Evolutionary conservation across 2,113 vertebrate genomes (phyloP).

Genomic region (Leucoraja erinaceus): DNA sequence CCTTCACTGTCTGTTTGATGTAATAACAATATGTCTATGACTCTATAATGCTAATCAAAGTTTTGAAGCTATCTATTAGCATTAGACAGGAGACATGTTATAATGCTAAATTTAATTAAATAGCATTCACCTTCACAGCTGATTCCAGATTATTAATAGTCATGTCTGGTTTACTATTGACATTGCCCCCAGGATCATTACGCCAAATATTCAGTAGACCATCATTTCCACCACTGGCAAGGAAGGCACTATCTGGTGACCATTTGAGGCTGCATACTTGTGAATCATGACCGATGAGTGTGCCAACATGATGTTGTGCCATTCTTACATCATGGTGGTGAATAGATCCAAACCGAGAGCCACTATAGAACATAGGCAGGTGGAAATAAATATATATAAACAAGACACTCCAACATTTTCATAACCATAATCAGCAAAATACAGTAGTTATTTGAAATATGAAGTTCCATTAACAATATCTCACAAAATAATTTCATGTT

Average conservation of each 20-base stretch:
- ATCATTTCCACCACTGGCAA: slow-evolving; percentile 61
- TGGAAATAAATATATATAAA: not conserved
- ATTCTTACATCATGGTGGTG: slow-evolving; percentile 56
- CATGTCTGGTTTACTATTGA: not conserved
- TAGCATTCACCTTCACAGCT: slow-evolving; percentile 61
- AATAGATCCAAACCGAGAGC: slow-evolving; percentile 60
- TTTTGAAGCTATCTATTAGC: slow-evolving; percentile 7
- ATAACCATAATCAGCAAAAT: not conserved
- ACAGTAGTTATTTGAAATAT: not conserved
- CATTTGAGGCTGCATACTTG: slow-evolving; percentile 66
- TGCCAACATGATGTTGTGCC: slow-evolving; percentile 48
- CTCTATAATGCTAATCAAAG: not conserved
- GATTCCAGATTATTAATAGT: slow-evolving; percentile 42
- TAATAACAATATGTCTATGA: too few relatives aligned
- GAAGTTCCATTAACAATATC: not conserved
- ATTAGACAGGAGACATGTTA: not conserved
- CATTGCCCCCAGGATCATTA: slow-evolving; percentile 42
- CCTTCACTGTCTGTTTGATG: too few relatives aligned
- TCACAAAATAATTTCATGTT: not conserved
- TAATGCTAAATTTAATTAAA: not conserved
- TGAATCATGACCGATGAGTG: slow-evolving; percentile 46
- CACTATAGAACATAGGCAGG: slow-evolving; percentile 48
- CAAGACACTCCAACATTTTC: not conserved
- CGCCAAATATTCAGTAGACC: slow-evolving; percentile 62
- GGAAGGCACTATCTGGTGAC: slow-evolving; percentile 51